Base-by-base conservation (phyloP, 1,140 invertebrate genomes). In the Drosophila simulans region DNA sequence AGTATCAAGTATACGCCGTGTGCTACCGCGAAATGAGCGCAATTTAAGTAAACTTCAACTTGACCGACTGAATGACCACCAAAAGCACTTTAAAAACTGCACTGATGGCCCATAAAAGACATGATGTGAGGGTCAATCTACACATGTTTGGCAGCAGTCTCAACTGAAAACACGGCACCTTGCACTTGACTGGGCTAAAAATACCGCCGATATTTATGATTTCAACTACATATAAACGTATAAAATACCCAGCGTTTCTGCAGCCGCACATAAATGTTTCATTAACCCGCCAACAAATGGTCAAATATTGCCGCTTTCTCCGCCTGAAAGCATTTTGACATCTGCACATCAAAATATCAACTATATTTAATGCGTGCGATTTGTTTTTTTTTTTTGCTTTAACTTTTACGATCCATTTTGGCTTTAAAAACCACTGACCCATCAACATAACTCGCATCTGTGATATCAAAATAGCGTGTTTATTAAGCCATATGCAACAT, bases 151-250 rank as follows among this genome's bases (percentile, higher is more conserved):
- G 82, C 82, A 86, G 82, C 82, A 81, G 51, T 72, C 66, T 77
- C 80, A 62, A 51, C 43, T 39, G 45, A 20, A 34, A 27, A 37
- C 34, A 22, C 57, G 59, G 62, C 74, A 82, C 82, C 83, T 83
- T 86, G 83, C 83, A 86, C 83, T 86, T 86, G 83, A 79, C 70
- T 82, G 60, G 25, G 79, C 83, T 71, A 88, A 86, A 88, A 88
- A 82, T 85, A 86, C 43, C 34, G 45, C 3, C 13, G 34, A 56
- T 74, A 86, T 84, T 84, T 86, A 84, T 86, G 79, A 79, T 84
- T 59, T 56, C 52, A 15, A 20, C 12, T 43, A 34, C 37, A 39
- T 70, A 43, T 69, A 34, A 20, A 17, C 46, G 48, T 48, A 46
- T 45, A 25, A 45, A 1, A 13, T 39, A 13, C 15, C n/a, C 27